phyloP scores from a whole-genome alignment of 2,888 invertebrate genomes.

The Hyposoter didymator region DNA sequence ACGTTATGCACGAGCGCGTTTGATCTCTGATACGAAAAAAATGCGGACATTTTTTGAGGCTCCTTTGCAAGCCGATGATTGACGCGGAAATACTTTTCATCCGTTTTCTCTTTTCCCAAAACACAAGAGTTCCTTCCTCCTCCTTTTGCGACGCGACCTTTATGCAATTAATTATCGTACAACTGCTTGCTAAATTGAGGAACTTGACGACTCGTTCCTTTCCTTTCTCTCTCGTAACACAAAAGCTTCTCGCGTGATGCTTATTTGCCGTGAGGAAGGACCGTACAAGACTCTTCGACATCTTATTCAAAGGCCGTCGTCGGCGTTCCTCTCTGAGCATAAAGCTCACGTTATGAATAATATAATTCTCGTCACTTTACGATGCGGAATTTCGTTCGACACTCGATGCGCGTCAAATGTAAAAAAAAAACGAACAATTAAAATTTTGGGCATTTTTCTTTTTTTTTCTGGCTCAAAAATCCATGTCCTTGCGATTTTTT shows the following conservation, averaged over 20 bases:
- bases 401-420: conserved; percentile 21
- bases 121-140: conserved; percentile 26
- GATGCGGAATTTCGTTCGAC: not conserved
- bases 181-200: conserved; percentile 70
- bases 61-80: not conserved
- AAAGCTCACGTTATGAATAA: conserved; percentile 11
- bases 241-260: conserved; percentile 21
- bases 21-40: not conserved
- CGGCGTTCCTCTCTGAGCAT: conserved; percentile 54
- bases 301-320: conserved; percentile 67
- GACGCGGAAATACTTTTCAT: conserved; percentile 50
- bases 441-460: not conserved
- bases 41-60: not conserved
- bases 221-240: conserved; percentile 2
- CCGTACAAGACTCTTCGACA: conserved; percentile 64
- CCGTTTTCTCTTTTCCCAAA: conserved; percentile 46
- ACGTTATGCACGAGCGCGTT: not conserved
- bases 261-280: conserved; percentile 33
- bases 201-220: conserved; percentile 35
- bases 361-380: conserved; percentile 13
- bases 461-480: not conserved
- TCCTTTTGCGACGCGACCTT: conserved; percentile 72
- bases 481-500: not conserved
- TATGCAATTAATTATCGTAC: conserved; percentile 78
- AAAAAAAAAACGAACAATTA: not conserved